A percentile compares a stretch with the other conserved stretches of the same genome.
phyloP scores from a whole-genome alignment of 1,140 invertebrate species.

The Eueides isabella region DNA sequence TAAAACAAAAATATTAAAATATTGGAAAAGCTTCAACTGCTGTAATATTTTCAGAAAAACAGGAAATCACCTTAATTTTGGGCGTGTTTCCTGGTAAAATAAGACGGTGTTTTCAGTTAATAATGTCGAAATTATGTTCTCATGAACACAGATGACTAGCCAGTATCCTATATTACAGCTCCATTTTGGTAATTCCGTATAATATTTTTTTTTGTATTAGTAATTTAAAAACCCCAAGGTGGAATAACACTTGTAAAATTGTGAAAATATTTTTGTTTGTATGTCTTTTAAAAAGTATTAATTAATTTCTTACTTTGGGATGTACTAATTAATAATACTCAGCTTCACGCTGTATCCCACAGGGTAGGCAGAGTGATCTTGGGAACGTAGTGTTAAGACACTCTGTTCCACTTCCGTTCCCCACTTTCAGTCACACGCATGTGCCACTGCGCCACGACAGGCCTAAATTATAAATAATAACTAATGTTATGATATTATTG shows the following conservation, averaged over 20 bases:
- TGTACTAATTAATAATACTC: no score
- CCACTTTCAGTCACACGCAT: no score
- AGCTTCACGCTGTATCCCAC: no score
- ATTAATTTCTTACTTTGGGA: no score
- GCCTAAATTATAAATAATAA: no score
- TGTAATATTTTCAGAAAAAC: neutral
- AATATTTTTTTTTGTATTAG: conserved; percentile 1
- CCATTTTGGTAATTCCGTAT: neutral
- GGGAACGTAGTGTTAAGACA: no score
- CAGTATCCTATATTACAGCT: neutral
- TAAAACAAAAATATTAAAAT: conserved; percentile 3
- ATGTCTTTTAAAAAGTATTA: neutral
- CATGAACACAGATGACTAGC: neutral
- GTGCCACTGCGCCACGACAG: no score
- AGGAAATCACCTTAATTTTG: neutral
- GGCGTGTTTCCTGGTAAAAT: neutral
- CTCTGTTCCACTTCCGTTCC: no score
- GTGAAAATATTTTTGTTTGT: neutral
- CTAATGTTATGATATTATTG: no score
- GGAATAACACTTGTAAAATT: no score
- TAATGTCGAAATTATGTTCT: neutral
- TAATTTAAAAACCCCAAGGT: no score
- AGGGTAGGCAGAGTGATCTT: no score
- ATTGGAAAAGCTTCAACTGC: neutral
- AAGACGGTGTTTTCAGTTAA: neutral